phyloP scores from a whole-genome alignment of 2,113 vertebrate species.

The Leiothrix lutea region DNA sequence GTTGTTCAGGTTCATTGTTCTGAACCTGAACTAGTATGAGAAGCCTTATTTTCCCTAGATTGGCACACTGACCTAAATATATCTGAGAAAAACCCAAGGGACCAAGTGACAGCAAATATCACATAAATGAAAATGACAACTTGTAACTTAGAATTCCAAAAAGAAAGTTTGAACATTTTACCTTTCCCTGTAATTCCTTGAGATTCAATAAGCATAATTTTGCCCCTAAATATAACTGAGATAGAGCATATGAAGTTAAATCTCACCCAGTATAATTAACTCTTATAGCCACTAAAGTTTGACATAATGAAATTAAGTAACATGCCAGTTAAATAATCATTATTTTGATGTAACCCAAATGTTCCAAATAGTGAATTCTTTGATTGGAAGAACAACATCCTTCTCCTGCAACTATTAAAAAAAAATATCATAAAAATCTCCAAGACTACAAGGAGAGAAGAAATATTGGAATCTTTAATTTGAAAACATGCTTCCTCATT shows the following conservation, averaged over 20 bases:
- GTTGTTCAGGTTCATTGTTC: neutral
- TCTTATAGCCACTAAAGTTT: neutral
- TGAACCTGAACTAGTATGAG: neutral
- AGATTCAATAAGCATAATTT: neutral
- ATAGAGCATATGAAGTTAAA: neutral
- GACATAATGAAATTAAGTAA: neutral
- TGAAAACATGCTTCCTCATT: neutral
- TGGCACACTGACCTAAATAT: neutral
- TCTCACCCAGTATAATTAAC: neutral
- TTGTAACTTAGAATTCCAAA: neutral
- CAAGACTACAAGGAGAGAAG: neutral
- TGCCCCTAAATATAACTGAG: neutral
- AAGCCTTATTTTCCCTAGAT: neutral
- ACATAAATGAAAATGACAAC: neutral
- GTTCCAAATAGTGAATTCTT: neutral
- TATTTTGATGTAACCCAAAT: neutral
- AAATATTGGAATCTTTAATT: neutral
- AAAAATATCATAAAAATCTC: neutral
- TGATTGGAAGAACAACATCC: neutral
- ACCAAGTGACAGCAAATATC: neutral
- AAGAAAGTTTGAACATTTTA: neutral
- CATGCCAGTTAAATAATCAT: neutral
- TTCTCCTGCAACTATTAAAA: neutral
- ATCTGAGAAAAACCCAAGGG: neutral
- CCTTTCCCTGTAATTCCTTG: neutral